Evolutionary conservation across 2,797 vertebrate species (phyloP), one percentile per base, ranked within the genome.

Genomic region (Lithobates pipiens): DNA sequence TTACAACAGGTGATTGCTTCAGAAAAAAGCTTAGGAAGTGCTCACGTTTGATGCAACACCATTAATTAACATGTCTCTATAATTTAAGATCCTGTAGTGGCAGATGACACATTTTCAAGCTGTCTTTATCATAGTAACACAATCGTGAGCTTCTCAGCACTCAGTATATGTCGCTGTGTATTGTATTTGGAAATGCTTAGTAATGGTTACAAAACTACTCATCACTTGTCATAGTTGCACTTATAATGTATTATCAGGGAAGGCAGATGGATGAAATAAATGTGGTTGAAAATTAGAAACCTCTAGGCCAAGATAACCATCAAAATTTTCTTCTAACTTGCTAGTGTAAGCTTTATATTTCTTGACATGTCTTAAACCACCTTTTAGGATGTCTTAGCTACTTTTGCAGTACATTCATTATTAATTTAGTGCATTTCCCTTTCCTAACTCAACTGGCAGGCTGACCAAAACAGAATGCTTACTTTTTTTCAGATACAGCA

Each of bases 321-420:
- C 25, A 10, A 8, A 25, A 16, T 25, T 57, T n/a, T 27, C 27
- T 73, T 61, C 13, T 25, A 29, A 16, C 68, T 21, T n/a, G 3
- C 15, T 39, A 36, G 68, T 39, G 50, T 34, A 44, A 80, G 29
- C 78, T 36, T 72, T 72, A 68, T 72, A 72, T 80, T 39, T 65
- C n/a, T 79, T 68, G 63, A 7, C 63, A 67, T 79, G 68, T 57
- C 79, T 80, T 80, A 80, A 72, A 80, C 70, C 72, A 80, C 46
- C 79, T 72, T 29, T 72, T 80, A 80, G 46, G 13, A 61, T 80
- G 78, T n/a, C 68, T 81, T 72, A 36, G 68, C 42, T 61, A 32
- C 50, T 72, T n/a, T 80, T 80, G 46, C 68, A 80, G 32, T 72
- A 71, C 69, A 73, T 73, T 61, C 54, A 81, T 73, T 81, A 61